Evolutionary conservation across 1,140 invertebrate species (phyloP), one percentile per base, ranked within the genome.

Genomic region (Heliconius melpomene): DNA sequence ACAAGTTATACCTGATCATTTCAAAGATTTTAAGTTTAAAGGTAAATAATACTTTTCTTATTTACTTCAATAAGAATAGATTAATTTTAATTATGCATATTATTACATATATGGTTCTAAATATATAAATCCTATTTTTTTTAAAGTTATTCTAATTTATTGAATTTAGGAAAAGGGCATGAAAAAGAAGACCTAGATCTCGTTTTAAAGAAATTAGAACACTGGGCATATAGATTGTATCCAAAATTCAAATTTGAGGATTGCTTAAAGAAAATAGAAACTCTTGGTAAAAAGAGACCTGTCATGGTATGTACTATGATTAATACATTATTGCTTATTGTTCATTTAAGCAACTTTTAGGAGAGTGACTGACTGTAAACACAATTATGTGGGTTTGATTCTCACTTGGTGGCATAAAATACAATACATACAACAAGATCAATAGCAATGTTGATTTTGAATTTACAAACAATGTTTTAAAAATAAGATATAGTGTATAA

Each of bases 141-240:
- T 46, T 0, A 16, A 46, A 46, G 40, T 46, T 1, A 46, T 46
- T 46, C 3, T 32, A 72, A 40, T 16, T 38, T 18, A 32, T 72
- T 13, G 0, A 16, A 73, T 76, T 81, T 72, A 95, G 94, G 94
- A 26, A 97, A 97, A 95, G 97, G 97, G 2, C 94, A 97, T 91
- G 98, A 99, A 94, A 96, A 96, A 80, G 93, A 97, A 82, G 98
- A 99, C 95, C 94, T 99, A 20, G 96, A 98, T 88, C 89, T 96
- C 72, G 93, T 99, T 0, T 95, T 99, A 94, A 96, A 97, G 60
- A 97, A 96, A 84, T 87, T 99, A 75, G 98, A 99, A 86, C 98
- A 99, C 87, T 99, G 98, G 98, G 97, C 96, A 3, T 98, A 99
- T 90, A 95, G 98, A 79, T 89, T 99, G 70, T 99, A 97, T 95